Base-by-base conservation (phyloP, 1,140 invertebrate species). In the Diplogasteroides magnus region DNA sequence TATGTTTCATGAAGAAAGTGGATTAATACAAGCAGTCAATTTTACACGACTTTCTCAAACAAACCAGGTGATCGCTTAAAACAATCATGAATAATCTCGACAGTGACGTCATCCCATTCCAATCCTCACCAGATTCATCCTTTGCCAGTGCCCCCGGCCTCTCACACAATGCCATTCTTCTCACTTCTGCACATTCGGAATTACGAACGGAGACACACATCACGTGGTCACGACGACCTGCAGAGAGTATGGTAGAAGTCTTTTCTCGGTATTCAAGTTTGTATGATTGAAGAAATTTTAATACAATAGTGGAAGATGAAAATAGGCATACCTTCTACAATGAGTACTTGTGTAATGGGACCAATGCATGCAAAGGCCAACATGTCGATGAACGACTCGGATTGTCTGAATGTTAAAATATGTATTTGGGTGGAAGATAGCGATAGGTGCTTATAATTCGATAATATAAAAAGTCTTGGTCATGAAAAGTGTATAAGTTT, bases 161-260 rank as follows among this genome's bases (percentile, higher is more conserved):
- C 59, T 75, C 74, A n/a, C 69, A 69, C 55, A 75, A 70, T 13
- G 74, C 74, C 64, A 75, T 65, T 32, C 61, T 57, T 62, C 67
- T 69, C n/a, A 56, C 57, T 25, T 75, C 74, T 1, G 74, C 74
- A 2, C 74, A 55, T 19, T 26, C 31, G 13, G 74, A 75, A 26
- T 74, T 67, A 1, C 73, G 55, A 13, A 75, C 59, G 3, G 71
- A 70, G 3, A 74, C n/a, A 26, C 59, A 55, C 15, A 69, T 15
- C 0, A 75, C 68, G 62, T 75, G 74, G 19, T 68, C 68, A 1
- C 61, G 31, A 25, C 70, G 59, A 3, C 55, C 69, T 71, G 57
- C 28, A 64, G 65, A 60, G 14, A n/a, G n/a, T n/a, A n/a, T n/a
- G n/a, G n/a, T n/a, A n/a, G n/a, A n/a, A n/a, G n/a, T n/a, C n/a